Conservation (phyloP, 2,113 vertebrate genomes). For the Sylvia atricapilla region DNA sequence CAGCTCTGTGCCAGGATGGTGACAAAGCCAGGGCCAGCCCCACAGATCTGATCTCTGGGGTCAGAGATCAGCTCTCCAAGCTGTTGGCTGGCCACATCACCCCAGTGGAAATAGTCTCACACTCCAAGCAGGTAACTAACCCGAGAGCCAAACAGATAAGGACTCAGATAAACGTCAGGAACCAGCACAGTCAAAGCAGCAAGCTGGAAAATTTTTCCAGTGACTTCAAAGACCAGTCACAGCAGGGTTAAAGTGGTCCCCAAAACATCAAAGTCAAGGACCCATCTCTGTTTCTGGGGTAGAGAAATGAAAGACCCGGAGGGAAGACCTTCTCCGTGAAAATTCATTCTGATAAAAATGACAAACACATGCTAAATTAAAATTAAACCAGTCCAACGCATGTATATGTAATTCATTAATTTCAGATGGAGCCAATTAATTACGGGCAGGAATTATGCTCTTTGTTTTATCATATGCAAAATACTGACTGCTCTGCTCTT, state of each 20-base stretch:
- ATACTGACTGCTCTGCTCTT: background rate
- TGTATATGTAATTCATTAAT: conserved; percentile 57
- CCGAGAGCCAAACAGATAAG: background rate
- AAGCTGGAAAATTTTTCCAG: background rate
- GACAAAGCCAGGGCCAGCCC: background rate
- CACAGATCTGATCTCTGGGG: background rate
- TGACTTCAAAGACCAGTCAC: background rate
- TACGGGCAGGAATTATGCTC: conserved; percentile 39
- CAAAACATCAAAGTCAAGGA: conserved; percentile 1
- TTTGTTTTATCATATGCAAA: conserved; percentile 35
- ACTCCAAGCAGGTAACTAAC: background rate
- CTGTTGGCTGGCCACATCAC: background rate
- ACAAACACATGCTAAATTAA: conserved; percentile 56
- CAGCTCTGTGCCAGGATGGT: background rate
- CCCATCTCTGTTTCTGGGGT: background rate
- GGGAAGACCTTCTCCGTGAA: conserved; percentile 37
- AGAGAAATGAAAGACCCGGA: background rate
- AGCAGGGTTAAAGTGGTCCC: background rate
- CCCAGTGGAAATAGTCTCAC: background rate
- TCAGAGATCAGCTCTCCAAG: background rate
- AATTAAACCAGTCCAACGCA: background rate
- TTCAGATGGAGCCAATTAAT: conserved; percentile 59
- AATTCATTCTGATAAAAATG: conserved; percentile 49
- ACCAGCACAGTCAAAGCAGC: background rate
- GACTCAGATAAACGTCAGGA: background rate